Evolutionary conservation across 2,113 vertebrate species (phyloP).

Genomic region (Nansenia antarctica): DNA sequence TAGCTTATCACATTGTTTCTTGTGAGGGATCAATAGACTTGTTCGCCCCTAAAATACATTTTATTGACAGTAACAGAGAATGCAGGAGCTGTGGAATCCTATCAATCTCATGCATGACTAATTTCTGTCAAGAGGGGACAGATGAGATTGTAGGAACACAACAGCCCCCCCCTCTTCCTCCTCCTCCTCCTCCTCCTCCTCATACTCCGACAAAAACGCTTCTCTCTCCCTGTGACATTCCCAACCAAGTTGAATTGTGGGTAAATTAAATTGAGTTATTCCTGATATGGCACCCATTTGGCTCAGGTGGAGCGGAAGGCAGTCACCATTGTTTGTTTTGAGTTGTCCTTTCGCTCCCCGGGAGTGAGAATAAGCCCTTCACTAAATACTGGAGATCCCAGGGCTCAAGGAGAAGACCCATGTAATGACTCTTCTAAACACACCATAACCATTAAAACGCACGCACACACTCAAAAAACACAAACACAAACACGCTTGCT

Average conservation of each 20-base stretch:
- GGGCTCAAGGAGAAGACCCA: neutral
- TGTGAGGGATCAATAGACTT: slow-evolving; percentile 45
- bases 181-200: neutral
- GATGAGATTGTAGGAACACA: slow-evolving; percentile 33
- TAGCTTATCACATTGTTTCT: slow-evolving; percentile 33
- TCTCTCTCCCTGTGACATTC: slow-evolving; percentile 23
- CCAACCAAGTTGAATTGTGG: slow-evolving; percentile 24
- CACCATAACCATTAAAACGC: neutral
- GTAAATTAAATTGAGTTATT: slow-evolving; percentile 41
- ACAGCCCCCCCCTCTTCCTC: neutral
- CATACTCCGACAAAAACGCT: neutral
- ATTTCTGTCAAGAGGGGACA: slow-evolving; percentile 46
- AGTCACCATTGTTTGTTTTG: slow-evolving; percentile 40
- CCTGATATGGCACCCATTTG: slow-evolving; percentile 36
- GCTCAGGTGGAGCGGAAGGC: slow-evolving; percentile 34
- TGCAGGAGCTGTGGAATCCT: slow-evolving; percentile 26
- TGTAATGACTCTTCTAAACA: neutral
- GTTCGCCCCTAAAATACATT: slow-evolving; percentile 45
- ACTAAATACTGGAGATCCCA: too few relatives aligned
- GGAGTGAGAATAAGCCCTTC: slow-evolving; percentile 1
- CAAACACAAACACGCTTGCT: neutral
- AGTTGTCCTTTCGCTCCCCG: slow-evolving; percentile 1
- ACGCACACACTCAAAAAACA: neutral
- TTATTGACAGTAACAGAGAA: slow-evolving; percentile 44
- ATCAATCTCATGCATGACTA: slow-evolving; percentile 60